A percentile compares a stretch with the other conserved stretches of the same genome.
Evolutionary conservation across 2,113 vertebrate genomes (phyloP).

Genomic region (Turdus rufiventris): DNA sequence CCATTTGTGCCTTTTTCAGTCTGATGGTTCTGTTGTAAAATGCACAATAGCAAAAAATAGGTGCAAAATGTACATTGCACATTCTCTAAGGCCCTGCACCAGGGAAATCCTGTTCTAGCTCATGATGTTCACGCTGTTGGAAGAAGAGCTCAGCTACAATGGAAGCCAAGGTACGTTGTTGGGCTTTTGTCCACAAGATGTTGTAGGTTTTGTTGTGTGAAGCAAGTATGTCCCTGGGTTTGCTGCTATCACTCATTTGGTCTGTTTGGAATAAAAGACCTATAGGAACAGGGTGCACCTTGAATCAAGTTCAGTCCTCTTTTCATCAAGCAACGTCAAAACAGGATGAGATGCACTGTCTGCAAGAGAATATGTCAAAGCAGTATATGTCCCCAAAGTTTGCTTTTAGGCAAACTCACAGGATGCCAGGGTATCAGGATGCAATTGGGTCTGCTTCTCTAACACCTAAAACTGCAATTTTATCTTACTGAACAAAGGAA

Average conservation of each 20-base stretch:
- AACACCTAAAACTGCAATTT: background rate
- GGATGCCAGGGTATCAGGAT: background rate
- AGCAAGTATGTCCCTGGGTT: background rate
- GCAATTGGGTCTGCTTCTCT: background rate
- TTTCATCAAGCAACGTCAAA: background rate
- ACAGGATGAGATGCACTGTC: background rate
- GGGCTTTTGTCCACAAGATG: background rate
- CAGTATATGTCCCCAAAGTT: background rate
- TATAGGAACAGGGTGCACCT: background rate
- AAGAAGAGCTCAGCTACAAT: background rate
- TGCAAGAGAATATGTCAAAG: background rate
- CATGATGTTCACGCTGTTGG: accelerated
- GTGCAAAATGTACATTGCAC: background rate
- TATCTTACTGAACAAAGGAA: background rate
- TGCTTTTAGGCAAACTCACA: background rate
- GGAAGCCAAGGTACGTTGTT: background rate
- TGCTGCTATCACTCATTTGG: background rate
- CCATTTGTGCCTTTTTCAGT: accelerated
- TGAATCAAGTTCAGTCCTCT: background rate
- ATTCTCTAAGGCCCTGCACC: background rate
- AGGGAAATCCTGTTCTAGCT: background rate
- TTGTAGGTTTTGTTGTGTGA: background rate
- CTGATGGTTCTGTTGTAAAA: background rate
- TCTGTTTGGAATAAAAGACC: background rate
- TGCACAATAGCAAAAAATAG: background rate